Evolutionary conservation across 2,797 vertebrate genomes (phyloP).

Genomic region (Apodemus agrarius): DNA sequence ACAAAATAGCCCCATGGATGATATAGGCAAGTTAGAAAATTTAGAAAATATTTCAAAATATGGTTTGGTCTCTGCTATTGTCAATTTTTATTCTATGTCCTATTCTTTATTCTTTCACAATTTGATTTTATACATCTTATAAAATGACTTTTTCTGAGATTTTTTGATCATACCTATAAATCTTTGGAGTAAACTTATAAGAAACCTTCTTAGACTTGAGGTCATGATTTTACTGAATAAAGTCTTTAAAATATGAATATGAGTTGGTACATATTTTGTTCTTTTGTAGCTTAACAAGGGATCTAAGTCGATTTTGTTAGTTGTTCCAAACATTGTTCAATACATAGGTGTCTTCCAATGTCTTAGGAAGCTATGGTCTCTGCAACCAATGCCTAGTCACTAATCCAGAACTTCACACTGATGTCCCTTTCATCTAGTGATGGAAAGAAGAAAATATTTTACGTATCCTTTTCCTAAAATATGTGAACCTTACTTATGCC

Average conservation of each 20-base stretch:
- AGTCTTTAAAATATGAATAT: background rate
- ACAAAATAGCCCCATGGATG: background rate
- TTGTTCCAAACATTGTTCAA: background rate
- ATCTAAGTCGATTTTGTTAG: background rate
- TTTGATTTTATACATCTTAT: too few relatives aligned
- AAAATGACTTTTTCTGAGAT: too few relatives aligned
- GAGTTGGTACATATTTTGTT: background rate
- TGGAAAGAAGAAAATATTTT: background rate
- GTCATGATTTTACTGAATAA: too few relatives aligned
- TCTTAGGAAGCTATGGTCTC: background rate
- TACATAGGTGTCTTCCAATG: fast-evolving
- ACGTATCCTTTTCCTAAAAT: background rate
- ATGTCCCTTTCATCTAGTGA: background rate
- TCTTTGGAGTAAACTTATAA: too few relatives aligned
- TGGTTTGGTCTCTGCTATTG: too few relatives aligned
- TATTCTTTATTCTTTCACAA: too few relatives aligned
- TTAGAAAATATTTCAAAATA: too few relatives aligned
- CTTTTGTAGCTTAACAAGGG: background rate
- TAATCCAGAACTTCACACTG: background rate
- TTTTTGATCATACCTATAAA: too few relatives aligned
- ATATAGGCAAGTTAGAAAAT: background rate
- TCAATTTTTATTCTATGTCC: too few relatives aligned
- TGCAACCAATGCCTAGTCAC: background rate
- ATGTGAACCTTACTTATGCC: fast-evolving
- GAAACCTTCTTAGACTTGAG: too few relatives aligned